Base-by-base conservation (phyloP, 1,140 invertebrate species). In the Scaptomyza hsui region DNA sequence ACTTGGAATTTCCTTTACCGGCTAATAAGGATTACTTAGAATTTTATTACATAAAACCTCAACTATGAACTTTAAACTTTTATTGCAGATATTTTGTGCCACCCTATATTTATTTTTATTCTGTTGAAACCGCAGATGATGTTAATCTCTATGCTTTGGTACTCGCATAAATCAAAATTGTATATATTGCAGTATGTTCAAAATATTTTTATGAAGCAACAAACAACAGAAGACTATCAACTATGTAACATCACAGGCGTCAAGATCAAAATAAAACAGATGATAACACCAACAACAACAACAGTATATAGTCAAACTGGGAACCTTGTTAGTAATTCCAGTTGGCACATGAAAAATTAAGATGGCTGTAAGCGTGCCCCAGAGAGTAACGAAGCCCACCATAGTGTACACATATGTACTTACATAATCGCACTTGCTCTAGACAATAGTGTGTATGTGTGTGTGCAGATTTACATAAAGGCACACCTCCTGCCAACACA, bases 361-460 rank as follows among this genome's bases (percentile, higher is more conserved):
- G 77, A 69, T 71, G 49, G 57, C 59, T 59, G 77, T 86, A 85
- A 85, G 74, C 57, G 57, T 59, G 69, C 81, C 77, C 81, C 52
- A 62, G 80, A 64, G 80, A 26, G 7, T 12, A n/a, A 37, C 26
- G 13, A 12, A 55, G 37, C 37, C 21, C 52, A 42, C 7, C 13
- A 55, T 26, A 42, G 37, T 42, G 13, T 55, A 21, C 4, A 42
- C 4, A 26, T 55, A 21, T 42, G 19, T 55, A 24, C 37, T 55
- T 18, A 26, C 10, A 39, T 53, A 55, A 55, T 42, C 52, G 19
- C 52, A 42, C 52, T 61, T 57, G 45, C 42, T 45, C 45, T 70
- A 65, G 76, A 80, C 72, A 86, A 83, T 73, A 85, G 77, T 85
- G 64, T 86, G 68, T 52, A 86, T 85, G 70, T 85, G 77, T 85